Conservation (phyloP, 2,888 invertebrate species). For the Parascotia fuliginaria region DNA sequence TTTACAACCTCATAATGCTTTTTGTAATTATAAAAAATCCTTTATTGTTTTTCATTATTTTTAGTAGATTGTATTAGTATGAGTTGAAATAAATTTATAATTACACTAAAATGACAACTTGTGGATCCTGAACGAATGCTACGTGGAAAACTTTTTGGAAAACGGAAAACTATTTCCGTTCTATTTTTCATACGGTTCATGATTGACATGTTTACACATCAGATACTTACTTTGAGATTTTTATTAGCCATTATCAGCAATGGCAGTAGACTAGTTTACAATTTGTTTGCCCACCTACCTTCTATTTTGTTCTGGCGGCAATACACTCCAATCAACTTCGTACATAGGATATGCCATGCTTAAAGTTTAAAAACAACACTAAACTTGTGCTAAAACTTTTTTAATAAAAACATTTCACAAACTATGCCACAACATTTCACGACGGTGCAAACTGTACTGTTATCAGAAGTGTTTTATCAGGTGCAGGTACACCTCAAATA, state of each 20-base stretch:
- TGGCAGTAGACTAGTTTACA: constrained; percentile 6
- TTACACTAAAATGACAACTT: constrained; percentile 14
- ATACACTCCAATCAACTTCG: constrained; percentile 93
- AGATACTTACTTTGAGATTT: constrained; percentile 17
- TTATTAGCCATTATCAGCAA: constrained; percentile 12
- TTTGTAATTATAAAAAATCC: too few relatives aligned
- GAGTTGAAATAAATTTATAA: neutral
- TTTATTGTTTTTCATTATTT: neutral
- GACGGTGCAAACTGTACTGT: constrained; percentile 78
- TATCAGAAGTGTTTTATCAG: constrained; percentile 83
- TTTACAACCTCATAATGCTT: too few relatives aligned
- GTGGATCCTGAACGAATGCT: constrained; percentile 57
- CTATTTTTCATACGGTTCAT: constrained; percentile 16
- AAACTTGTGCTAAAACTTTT: constrained; percentile 55
- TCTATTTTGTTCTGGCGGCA: constrained; percentile 94
- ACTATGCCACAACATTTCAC: constrained; percentile 68
- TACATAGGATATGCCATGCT: constrained; percentile 86
- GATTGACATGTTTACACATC: constrained; percentile 30
- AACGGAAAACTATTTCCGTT: constrained; percentile 37
- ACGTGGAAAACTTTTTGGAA: constrained; percentile 60
- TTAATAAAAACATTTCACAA: constrained; percentile 75
- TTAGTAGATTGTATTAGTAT: neutral
- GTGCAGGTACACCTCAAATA: constrained; percentile 79
- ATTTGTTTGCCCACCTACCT: constrained; percentile 84
- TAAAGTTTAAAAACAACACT: constrained; percentile 52